phyloP scores from a whole-genome alignment of 2,888 invertebrate genomes.

The Melanargia galathea region DNA sequence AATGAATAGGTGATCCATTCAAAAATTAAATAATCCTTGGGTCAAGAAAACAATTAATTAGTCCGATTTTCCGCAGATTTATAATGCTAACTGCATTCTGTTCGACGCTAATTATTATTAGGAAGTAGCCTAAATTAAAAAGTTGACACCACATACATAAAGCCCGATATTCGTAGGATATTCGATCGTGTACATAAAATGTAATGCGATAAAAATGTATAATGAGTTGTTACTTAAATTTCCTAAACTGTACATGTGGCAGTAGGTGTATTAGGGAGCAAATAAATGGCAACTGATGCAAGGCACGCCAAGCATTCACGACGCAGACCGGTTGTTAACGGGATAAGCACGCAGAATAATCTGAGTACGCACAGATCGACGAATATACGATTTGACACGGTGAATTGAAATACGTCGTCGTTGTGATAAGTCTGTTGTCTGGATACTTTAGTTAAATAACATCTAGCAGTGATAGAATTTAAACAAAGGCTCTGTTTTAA shows the following conservation, averaged over 20 bases:
- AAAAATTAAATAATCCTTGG: conserved; percentile 3
- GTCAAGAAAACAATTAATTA: not conserved
- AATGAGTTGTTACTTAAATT: too few relatives aligned
- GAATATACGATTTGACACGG: conserved; percentile 36
- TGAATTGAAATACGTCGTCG: conserved; percentile 27
- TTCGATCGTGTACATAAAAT: not conserved
- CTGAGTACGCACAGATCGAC: conserved; percentile 33
- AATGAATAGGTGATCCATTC: not conserved
- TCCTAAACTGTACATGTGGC: not conserved
- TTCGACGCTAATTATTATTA: too few relatives aligned
- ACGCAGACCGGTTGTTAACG: conserved; percentile 67
- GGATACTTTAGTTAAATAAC: too few relatives aligned
- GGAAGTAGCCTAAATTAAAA: not conserved
- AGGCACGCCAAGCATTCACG: conserved; percentile 54
- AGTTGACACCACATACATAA: too few relatives aligned
- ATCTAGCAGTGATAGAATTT: too few relatives aligned
- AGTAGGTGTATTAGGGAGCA: conserved; percentile 19
- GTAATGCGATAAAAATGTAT: not conserved
- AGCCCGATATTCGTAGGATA: not conserved
- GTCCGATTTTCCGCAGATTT: not conserved
- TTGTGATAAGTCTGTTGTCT: not conserved
- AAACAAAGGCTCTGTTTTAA: too few relatives aligned
- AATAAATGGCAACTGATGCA: conserved; percentile 51
- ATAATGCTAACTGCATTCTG: too few relatives aligned
- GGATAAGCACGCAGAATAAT: conserved; percentile 47